Evolutionary conservation across 2,797 vertebrate species (phyloP).

Genomic region (Hoplostethus atlanticus): DNA sequence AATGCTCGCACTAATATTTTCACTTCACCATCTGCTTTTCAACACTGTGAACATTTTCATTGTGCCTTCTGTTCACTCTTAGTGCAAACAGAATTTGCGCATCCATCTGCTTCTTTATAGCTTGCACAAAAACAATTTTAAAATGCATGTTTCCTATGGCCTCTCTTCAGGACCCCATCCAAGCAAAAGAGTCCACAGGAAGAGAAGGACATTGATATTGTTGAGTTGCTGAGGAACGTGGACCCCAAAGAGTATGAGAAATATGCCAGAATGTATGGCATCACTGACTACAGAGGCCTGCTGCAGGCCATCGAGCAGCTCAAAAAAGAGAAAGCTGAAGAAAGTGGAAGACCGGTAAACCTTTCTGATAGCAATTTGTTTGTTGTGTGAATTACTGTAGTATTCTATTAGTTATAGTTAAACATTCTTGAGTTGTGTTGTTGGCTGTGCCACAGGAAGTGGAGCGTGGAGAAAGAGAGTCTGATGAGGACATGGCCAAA

Average conservation of each 20-base stretch:
- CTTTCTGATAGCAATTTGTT: not conserved
- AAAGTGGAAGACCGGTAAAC: slow-evolving; percentile 93
- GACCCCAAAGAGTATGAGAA: slow-evolving; percentile 99
- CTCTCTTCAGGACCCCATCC: slow-evolving; percentile 88
- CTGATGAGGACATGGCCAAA: slow-evolving; percentile 94
- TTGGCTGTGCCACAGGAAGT: slow-evolving; percentile 87
- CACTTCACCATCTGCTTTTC: not conserved
- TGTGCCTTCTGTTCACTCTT: no score
- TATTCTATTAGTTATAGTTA: no score
- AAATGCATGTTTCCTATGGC: not conserved
- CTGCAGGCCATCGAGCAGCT: slow-evolving; percentile 97
- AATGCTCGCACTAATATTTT: no score
- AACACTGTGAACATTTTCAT: not conserved
- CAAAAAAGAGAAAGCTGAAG: slow-evolving; percentile 91
- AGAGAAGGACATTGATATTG: slow-evolving; percentile 94
- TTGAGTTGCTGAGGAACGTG: slow-evolving; percentile 97
- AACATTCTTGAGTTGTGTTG: slow-evolving; percentile 7
- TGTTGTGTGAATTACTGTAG: not conserved
- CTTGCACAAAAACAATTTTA: not conserved
- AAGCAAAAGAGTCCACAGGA: slow-evolving; percentile 94
- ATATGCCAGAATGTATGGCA: slow-evolving; percentile 98
- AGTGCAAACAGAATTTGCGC: no score
- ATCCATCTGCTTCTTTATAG: no score
- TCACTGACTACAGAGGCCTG: slow-evolving; percentile 97
- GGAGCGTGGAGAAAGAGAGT: slow-evolving; percentile 91